A percentile compares a stretch with the other conserved stretches of the same genome.
Evolutionary conservation across 2,888 invertebrate genomes (phyloP).

Genomic region (Netelia melanura): DNA sequence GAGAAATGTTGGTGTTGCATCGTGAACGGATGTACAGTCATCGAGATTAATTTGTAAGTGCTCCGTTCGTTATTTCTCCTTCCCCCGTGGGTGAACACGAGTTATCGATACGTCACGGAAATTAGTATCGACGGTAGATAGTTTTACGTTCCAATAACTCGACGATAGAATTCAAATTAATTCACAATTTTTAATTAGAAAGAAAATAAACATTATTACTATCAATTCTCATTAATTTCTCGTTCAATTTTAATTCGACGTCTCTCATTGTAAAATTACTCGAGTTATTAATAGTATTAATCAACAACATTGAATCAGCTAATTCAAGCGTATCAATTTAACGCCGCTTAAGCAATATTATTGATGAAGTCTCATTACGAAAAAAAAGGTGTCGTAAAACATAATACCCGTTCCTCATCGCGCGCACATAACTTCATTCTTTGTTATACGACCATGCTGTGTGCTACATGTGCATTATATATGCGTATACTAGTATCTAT

Average conservation of each 20-base stretch:
- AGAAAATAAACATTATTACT: not conserved
- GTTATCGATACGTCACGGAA: no score
- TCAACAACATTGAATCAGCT: no score
- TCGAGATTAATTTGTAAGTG: slow-evolving; percentile 34
- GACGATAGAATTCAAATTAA: no score
- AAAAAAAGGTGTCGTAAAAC: not conserved
- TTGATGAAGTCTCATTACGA: not conserved
- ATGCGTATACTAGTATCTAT: not conserved
- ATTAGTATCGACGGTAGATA: no score
- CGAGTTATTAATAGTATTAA: no score
- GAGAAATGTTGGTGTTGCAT: slow-evolving; percentile 42
- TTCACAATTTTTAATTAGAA: not conserved
- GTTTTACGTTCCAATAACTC: no score
- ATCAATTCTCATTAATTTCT: no score
- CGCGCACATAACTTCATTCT: not conserved
- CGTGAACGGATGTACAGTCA: slow-evolving; percentile 38
- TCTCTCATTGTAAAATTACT: no score
- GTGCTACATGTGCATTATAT: not conserved
- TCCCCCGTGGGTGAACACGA: not conserved
- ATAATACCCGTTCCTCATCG: not conserved
- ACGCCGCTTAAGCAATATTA: no score
- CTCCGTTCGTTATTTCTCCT: slow-evolving; percentile 20
- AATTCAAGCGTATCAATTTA: no score
- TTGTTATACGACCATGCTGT: not conserved
- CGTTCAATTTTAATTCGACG: no score